Evolutionary conservation across 2,113 vertebrate species (phyloP), one percentile per base, ranked within the genome.

Genomic region (Budorcas taxicolor): DNA sequence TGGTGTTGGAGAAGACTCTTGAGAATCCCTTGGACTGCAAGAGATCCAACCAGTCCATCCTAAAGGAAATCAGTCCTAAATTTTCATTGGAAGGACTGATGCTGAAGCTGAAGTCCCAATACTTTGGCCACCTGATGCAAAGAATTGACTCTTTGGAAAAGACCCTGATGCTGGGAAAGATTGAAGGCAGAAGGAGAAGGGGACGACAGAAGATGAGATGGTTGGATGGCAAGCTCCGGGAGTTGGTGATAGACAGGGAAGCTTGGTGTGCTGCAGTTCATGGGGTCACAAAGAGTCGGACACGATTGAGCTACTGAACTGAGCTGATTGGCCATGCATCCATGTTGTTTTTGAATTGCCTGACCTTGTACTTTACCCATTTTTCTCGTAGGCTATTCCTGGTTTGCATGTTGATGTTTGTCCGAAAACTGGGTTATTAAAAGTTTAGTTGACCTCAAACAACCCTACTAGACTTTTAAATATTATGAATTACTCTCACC

Each of bases 401-500:
- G 53, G 58, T 87, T 60, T 80, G 60, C 83, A 11, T 97, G 92
- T 90, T 96, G 90, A 64, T 50, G 13, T 84, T 96, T 62, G 96
- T 97, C 80, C 53, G 71, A 93, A 95, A 97, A 78, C 86, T 87
- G 62, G 33, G 40, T 96, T 93, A 97, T 90, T 98, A 92, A 94
- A 13, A 94, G 94, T 97, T 97, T 91, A 96, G 78, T 80, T 87
- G 84, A 95, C 97, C 95, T 97, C 80, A 97, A 74, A 90, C 80
- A 96, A 96, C 94, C 95, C 95, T 95, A 71, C 23, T 29, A 64
- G 40, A 55, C 86, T 92, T 95, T 93, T 86, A 88, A 88, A 94
- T 91, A 74, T 91, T 92, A 87, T 94, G 62, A 97, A 78, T 93
- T 92, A 96, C 87, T 84, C 80, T 96, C 45, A 31, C 76, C 84